Evolutionary conservation across 2,113 vertebrate species (phyloP).

Genomic region (Stegastes partitus): DNA sequence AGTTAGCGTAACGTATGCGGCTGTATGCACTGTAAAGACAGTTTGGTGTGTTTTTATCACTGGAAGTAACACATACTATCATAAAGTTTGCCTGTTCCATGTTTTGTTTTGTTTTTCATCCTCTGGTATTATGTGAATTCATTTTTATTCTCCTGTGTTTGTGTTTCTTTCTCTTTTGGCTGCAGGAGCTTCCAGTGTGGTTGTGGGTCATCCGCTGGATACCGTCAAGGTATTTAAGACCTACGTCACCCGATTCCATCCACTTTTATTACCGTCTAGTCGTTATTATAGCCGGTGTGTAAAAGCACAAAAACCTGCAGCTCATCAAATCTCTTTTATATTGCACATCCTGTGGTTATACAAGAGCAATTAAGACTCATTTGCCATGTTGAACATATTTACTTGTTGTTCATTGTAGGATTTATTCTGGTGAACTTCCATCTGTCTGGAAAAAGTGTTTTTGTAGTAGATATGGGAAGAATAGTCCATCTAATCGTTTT

Average conservation of each 20-base stretch:
- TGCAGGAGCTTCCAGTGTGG: conserved; percentile 85
- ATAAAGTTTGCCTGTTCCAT: too few species aligned
- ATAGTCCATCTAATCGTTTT: too few species aligned
- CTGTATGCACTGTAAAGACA: too few species aligned
- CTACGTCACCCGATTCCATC: neutral
- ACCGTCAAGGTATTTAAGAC: conserved; percentile 83
- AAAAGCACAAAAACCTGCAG: neutral
- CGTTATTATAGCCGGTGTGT: neutral
- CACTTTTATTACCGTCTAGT: neutral
- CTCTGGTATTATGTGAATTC: neutral
- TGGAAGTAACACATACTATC: too few species aligned
- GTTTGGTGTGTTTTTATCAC: too few species aligned
- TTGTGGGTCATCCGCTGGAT: conserved; percentile 87
- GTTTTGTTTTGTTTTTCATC: neutral
- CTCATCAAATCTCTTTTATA: neutral
- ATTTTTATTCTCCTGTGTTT: neutral
- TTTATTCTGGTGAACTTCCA: too few species aligned
- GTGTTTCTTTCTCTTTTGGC: neutral
- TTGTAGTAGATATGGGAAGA: too few species aligned
- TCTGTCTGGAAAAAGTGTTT: too few species aligned
- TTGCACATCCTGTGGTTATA: neutral
- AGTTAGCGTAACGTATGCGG: too few species aligned
- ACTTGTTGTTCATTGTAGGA: neutral
- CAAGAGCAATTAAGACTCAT: neutral
- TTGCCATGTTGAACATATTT: neutral